Percentiles rank a stretch among this genome's conserved stretches.
phyloP scores from a whole-genome alignment of 2,797 vertebrate species.

The Manis crassicaudata region DNA sequence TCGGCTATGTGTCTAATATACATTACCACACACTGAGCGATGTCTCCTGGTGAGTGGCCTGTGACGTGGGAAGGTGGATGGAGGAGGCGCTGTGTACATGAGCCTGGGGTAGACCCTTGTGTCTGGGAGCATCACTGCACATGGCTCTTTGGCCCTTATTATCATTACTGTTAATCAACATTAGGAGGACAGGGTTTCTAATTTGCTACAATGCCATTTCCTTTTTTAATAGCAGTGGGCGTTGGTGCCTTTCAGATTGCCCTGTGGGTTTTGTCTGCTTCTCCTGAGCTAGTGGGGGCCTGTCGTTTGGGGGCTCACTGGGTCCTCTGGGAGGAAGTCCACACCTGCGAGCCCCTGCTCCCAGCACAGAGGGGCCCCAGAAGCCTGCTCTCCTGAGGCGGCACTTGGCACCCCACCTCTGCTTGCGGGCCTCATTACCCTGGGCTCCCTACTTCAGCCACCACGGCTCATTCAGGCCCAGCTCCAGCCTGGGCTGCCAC shows the following conservation, averaged over 20 bases:
- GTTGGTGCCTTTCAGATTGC: neutral
- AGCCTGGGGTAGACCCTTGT: neutral
- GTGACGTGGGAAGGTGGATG: fast-evolving
- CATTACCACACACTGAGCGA: constrained; percentile 99
- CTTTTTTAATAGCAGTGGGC: neutral
- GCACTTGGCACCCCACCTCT: fast-evolving
- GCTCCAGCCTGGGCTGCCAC: neutral
- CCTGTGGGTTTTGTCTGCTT: neutral
- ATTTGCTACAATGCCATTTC: neutral
- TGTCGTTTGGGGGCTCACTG: too few species aligned
- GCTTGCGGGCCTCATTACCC: fast-evolving
- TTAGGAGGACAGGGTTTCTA: neutral
- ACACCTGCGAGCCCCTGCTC: too few species aligned
- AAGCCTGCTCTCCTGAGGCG: fast-evolving
- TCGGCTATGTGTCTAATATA: constrained; percentile 96
- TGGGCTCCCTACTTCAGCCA: fast-evolving
- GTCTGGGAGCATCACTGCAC: neutral
- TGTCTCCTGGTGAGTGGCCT: constrained; percentile 92
- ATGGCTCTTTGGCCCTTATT: neutral
- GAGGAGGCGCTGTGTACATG: fast-evolving
- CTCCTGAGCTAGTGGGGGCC: too few species aligned
- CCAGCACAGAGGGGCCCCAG: too few species aligned
- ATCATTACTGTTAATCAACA: neutral
- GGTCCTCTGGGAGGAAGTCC: too few species aligned
- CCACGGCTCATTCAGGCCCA: fast-evolving